These are phyloP conservation scores for Portunus trituberculatus DNA, from an alignment of 1,140 invertebrate species.

Conservation along the genomic window DNA sequence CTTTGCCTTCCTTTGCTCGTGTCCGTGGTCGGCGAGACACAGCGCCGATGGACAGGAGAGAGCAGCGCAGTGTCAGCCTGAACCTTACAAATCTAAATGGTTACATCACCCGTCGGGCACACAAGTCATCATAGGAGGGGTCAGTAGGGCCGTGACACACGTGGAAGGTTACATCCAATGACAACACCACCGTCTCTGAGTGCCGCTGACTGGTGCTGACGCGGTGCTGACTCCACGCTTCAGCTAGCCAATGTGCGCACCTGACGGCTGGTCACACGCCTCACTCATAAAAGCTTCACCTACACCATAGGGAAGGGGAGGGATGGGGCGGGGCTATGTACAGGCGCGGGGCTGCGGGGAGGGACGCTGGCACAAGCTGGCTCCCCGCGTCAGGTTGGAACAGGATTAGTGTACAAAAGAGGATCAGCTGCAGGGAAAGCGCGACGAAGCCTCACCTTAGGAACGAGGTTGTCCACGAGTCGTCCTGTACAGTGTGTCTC, in stretches of 20 bases:
- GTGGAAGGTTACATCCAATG: no score
- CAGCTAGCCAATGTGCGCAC: no score
- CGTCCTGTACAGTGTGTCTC: no score
- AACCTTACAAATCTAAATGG: conserved; percentile 48
- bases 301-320: not conserved
- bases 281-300: not conserved
- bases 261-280: not conserved
- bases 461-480: not conserved
- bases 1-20: not conserved
- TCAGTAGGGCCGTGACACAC: not conserved
- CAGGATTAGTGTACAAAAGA: conserved; percentile 56
- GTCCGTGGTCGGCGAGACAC: not conserved
- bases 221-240: no score
- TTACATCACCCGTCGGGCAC: conserved; percentile 15
- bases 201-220: no score
- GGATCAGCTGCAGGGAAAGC: conserved; percentile 37
- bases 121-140: conserved; percentile 32
- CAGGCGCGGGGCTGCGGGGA: not conserved
- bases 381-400: not conserved
- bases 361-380: not conserved
- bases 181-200: no score
- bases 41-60: not conserved
- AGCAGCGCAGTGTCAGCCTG: conserved; percentile 26
- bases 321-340: not conserved
- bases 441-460: conserved; percentile 45